Evolutionary conservation across 2,113 vertebrate genomes (phyloP).

Genomic region (Pygoscelis antarcticus): DNA sequence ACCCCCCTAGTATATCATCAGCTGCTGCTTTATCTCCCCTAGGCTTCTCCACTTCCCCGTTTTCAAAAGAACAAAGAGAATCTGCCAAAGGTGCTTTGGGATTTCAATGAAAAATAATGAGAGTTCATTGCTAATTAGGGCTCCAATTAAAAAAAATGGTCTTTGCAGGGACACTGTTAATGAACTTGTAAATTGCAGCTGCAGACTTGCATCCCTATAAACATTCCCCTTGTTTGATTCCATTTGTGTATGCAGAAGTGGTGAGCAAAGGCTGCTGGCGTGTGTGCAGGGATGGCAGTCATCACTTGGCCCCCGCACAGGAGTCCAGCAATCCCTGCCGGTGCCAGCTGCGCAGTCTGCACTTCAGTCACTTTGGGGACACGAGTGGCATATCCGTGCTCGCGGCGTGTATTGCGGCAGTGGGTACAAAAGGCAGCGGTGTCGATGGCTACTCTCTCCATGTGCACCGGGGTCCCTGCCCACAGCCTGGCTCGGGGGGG

Average conservation of each 20-base stretch:
- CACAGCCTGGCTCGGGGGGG: not conserved
- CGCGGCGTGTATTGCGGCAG: accelerated
- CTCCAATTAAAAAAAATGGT: constrained; percentile 51
- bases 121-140: constrained; percentile 64
- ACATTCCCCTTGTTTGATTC: not conserved
- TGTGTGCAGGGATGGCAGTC: not conserved
- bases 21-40: not conserved
- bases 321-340: not conserved
- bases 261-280: accelerated
- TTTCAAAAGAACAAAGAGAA: constrained; percentile 44
- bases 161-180: constrained; percentile 14
- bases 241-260: accelerated
- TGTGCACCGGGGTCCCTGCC: not conserved
- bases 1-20: not conserved
- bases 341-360: not conserved
- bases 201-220: not conserved
- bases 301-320: accelerated
- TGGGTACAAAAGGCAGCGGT: not conserved
- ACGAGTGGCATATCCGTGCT: no score
- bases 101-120: constrained; percentile 56
- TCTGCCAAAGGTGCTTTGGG: not conserved
- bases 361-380: not conserved
- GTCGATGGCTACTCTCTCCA: not conserved
- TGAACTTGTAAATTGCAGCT: constrained; percentile 50
- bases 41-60: not conserved